These are phyloP conservation scores for Alexandromys fortis DNA, from an alignment of 2,113 vertebrate species.

Conservation along the genomic window DNA sequence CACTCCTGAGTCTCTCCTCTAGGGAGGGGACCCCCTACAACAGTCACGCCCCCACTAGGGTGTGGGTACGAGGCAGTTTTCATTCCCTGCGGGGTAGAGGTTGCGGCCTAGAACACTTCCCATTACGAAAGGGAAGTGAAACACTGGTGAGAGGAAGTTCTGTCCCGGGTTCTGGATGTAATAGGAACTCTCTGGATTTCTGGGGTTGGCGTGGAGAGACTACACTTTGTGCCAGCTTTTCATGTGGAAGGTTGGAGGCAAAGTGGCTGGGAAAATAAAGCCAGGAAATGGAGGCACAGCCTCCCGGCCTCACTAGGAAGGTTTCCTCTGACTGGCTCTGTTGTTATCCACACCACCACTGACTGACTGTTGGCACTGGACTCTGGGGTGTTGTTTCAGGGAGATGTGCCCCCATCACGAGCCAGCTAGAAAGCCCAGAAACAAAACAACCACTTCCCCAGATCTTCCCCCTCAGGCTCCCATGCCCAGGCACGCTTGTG, in stretches of 20 bases:
- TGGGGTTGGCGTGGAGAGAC: not conserved
- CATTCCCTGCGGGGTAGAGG: not conserved
- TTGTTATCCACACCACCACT: not conserved
- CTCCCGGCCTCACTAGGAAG: not conserved
- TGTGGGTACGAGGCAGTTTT: not conserved
- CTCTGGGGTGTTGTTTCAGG: not conserved
- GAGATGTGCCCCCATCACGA: not conserved
- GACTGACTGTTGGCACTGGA: not conserved
- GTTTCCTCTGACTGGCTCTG: not conserved
- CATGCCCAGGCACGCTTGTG: no score
- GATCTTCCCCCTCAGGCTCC: not conserved
- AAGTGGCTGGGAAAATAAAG: not conserved
- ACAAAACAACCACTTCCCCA: not conserved
- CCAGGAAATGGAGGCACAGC: no score
- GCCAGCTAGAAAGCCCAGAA: not conserved
- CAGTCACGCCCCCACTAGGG: not conserved
- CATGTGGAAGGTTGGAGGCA: not conserved
- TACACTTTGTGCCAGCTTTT: not conserved
- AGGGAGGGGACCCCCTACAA: not conserved
- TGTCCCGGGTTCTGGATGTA: not conserved
- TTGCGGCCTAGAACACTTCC: not conserved
- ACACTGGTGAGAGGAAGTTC: constrained; percentile 10
- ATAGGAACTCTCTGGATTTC: not conserved
- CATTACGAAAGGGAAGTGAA: constrained; percentile 46
- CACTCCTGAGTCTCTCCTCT: not conserved